phyloP scores from a whole-genome alignment of 2,113 vertebrate genomes.

The Cavia porcellus region DNA sequence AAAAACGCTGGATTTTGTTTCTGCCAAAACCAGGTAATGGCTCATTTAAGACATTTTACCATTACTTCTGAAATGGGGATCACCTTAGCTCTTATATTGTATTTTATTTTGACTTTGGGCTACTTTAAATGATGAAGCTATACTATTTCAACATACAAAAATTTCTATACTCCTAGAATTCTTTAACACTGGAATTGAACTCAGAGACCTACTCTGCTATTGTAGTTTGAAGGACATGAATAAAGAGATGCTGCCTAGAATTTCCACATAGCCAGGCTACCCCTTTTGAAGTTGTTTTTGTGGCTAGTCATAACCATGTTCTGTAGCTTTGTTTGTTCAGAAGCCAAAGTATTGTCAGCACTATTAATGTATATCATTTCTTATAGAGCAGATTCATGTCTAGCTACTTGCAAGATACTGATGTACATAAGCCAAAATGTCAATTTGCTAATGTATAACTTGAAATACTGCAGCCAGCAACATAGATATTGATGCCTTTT shows the following conservation, averaged over 20 bases:
- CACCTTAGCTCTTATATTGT: not conserved
- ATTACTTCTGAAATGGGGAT: not conserved
- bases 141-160: not conserved
- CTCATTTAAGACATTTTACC: not conserved
- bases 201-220: not conserved
- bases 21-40: not conserved
- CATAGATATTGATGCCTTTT: not conserved
- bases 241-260: not conserved
- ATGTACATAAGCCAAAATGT: not conserved
- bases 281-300: not conserved
- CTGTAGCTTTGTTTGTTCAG: not conserved
- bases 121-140: not conserved
- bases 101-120: not conserved
- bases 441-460: conserved; percentile 26
- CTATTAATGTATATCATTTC: not conserved
- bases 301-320: not conserved
- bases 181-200: not conserved
- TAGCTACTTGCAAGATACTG: not conserved
- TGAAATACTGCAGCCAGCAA: not conserved
- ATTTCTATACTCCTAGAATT: not conserved
- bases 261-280: not conserved
- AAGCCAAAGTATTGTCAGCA: not conserved
- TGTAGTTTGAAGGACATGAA: not conserved
- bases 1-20: not conserved
- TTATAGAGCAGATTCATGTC: not conserved